A percentile compares a stretch with the other conserved stretches of the same genome.
Conservation (phyloP, 1,140 invertebrate species). For the Conopomorpha cramerella region DNA sequence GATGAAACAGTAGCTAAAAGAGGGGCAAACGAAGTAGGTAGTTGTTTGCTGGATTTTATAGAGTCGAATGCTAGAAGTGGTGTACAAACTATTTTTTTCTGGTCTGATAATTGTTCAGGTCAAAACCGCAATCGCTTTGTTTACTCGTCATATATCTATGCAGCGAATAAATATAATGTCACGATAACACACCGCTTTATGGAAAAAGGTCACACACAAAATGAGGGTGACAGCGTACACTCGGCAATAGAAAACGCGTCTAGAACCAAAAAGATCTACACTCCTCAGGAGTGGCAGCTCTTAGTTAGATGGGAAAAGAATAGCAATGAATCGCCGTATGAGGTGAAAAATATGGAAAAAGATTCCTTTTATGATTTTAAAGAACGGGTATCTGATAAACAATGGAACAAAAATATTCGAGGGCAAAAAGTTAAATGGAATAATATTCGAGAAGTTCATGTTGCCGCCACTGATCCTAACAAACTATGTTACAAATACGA, state of each 20-base stretch:
- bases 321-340: slow-evolving; percentile 10
- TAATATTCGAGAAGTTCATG: slow-evolving; percentile 8
- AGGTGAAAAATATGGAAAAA: slow-evolving; percentile 12
- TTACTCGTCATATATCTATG: slow-evolving; percentile 17
- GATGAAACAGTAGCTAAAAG: slow-evolving; percentile 13
- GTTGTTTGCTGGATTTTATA: slow-evolving; percentile 15
- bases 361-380: slow-evolving; percentile 18
- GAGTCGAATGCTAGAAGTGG: neutral
- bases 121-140: slow-evolving; percentile 31
- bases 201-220: slow-evolving; percentile 31
- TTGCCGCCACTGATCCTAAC: neutral
- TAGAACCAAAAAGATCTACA: slow-evolving; percentile 17
- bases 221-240: slow-evolving; percentile 29
- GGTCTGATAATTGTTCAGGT: slow-evolving; percentile 33
- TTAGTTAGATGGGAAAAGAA: slow-evolving; percentile 19
- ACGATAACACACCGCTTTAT: slow-evolving; percentile 22
- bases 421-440: slow-evolving; percentile 7
- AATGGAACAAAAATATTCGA: slow-evolving; percentile 10
- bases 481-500: neutral
- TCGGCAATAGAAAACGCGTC: slow-evolving; percentile 22
- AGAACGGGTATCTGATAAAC: slow-evolving; percentile 6
- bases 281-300: slow-evolving; percentile 18
- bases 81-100: slow-evolving; percentile 4
- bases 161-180: slow-evolving; percentile 12
- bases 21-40: slow-evolving; percentile 19